Base-by-base conservation (phyloP, 2,113 vertebrate genomes). In the Phyllopteryx taeniolatus region DNA sequence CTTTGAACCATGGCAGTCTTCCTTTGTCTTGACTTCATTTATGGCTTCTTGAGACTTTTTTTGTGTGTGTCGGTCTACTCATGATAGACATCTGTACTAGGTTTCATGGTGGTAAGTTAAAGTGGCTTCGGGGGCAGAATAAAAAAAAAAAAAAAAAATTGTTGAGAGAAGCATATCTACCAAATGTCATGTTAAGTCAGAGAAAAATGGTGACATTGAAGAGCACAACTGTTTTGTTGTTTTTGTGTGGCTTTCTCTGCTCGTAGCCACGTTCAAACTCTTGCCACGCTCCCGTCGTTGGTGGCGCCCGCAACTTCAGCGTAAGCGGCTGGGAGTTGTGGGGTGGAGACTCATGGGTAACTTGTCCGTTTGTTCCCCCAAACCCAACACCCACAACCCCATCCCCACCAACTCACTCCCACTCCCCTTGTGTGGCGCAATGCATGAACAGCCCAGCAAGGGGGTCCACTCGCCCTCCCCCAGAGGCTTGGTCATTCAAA, bases 261-360 rank as follows among this genome's bases (percentile, higher is more conserved):
- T 84, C 59, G 5, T 89, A 93, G 90, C 89, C 89, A 0, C 44
- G 73, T 79, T 94, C 77, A 4, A 86, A 87, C 81, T 93, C 88
- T 89, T 93, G 91, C 80, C 88, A 79, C 14, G 84, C 88, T 78
- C 88, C 83, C 84, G 27, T 59, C 12, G 85, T 91, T 82, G 89
- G 83, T 1, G 79, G 93, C 88, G 68, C 86, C 87, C 63, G 87
- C 83, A 93, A 87, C 88, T 94, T 93, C 92, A 91, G 85, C 13
- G 11, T 90, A 84, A 91, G 90, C 89, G 91, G 86, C 67, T 94
- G 93, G 92, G 90, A 94, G 90, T 86, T 93, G 73, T 88, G 90
- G 92, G 91, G 85, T 87, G 91, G 90, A 89, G 91, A 92, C 83
- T 93, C 80, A 79, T 94, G 93, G 89, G 90, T 91, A 92, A 85